Base-by-base conservation (phyloP, 2,113 vertebrate species). In the Microcebus tavaratra region DNA sequence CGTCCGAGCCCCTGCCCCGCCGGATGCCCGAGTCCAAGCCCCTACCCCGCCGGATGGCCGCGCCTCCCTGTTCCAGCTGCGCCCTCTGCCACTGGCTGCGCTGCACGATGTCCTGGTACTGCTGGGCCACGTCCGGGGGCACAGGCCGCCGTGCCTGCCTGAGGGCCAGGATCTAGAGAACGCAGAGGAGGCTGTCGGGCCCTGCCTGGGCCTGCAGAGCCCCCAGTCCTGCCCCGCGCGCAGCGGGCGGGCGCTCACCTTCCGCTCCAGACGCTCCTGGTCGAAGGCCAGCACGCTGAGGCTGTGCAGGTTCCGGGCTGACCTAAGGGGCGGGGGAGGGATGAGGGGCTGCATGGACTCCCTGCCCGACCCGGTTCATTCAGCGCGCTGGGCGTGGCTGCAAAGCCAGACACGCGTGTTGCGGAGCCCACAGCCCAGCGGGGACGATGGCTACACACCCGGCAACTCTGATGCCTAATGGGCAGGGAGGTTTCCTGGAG, bases 201-300 rank as follows among this genome's bases (percentile, higher is more conserved):
- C 61, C 34, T 0, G 25, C 45, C 79, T 8, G 6, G 31, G 8
- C 57, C 63, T 21, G 53, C 2, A 10, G 48, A 55, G 5, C 57
- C 65, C 59, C 39, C 15, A 15, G 0, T 4, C 5, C 42, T 2
- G 6, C 31, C 68, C 31, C 17, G 0, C 25, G 91, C 18, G 61
- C 21, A 9, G 21, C 6, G 17, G 76, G 2, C 50, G 34, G 59
- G 63, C 8, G 86, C 98, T 79, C 42, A 99, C 99, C 99, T 99
- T 99, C 93, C 98, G 99, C 95, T 99, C 99, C 81, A 99, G 93
- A 34, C 99, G 99, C 84, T 99, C 99, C 96, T 98, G 99, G 97
- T 99, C 99, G 5, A 99, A 99, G 97, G 98, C 98, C 89, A 99
- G 98, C 75, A 99, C 98, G 2, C 99, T 99, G 98, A 99, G 99